A percentile compares a stretch with the other conserved stretches of the same genome.
phyloP scores from a whole-genome alignment of 2,888 invertebrate species.

The Caenorhabditis uteleia region DNA sequence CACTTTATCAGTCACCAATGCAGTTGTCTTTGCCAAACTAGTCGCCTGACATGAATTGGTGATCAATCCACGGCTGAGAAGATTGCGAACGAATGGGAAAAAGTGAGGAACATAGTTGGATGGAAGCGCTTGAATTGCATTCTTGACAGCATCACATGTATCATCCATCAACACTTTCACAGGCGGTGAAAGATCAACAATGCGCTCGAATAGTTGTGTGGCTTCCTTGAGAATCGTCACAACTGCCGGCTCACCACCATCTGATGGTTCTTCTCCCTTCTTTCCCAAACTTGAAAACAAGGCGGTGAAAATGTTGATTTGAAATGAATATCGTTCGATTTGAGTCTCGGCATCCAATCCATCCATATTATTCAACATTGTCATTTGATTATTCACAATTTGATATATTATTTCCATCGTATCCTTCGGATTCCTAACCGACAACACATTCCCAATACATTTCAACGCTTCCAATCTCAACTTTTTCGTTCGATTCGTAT shows the following conservation, averaged over 20 bases:
- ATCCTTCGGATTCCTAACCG: slow-evolving; percentile 19
- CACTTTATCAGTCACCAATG: slow-evolving; percentile 37
- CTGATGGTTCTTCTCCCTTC: neutral
- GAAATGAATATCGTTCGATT: slow-evolving; percentile 25
- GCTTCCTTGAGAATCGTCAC: slow-evolving; percentile 40
- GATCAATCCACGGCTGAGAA: slow-evolving; percentile 33
- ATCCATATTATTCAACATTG: slow-evolving; percentile 7
- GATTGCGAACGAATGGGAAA: slow-evolving; percentile 38
- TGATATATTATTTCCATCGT: slow-evolving; percentile 36
- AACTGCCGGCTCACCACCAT: slow-evolving; percentile 27
- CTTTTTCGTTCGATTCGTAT: slow-evolving; percentile 2
- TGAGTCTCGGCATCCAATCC: neutral
- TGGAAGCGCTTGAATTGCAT: slow-evolving; percentile 17
- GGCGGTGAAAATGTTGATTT: slow-evolving; percentile 41
- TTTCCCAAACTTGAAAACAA: slow-evolving; percentile 32
- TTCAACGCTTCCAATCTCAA: slow-evolving; percentile 44
- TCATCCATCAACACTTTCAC: slow-evolving; percentile 19
- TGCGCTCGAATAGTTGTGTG: slow-evolving; percentile 36
- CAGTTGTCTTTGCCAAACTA: slow-evolving; percentile 43
- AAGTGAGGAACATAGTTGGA: slow-evolving; percentile 16
- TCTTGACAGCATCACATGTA: slow-evolving; percentile 41
- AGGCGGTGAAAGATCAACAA: slow-evolving; percentile 2
- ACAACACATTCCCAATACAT: slow-evolving; percentile 51
- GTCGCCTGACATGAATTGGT: slow-evolving; percentile 30
- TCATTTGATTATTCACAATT: slow-evolving; percentile 15